These are phyloP conservation scores for Epizoanthus illoricatus DNA, from an alignment of 92 coral and sea anemone species.

Conservation along the genomic window DNA sequence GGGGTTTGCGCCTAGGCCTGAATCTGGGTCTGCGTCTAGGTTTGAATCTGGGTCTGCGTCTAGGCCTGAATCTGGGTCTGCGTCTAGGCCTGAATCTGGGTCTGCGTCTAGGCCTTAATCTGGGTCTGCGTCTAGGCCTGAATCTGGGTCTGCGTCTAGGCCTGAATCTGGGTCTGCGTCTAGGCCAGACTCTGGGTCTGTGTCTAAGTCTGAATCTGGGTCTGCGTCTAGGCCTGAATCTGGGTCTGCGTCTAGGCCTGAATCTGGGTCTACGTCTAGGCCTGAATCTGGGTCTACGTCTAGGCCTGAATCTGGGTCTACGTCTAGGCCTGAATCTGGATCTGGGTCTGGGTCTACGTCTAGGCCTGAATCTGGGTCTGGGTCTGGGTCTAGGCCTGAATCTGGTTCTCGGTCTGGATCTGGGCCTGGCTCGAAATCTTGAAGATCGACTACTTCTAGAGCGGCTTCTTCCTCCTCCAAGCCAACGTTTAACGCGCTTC, in stretches of 20 bases:
- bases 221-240: not conserved
- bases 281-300: not conserved
- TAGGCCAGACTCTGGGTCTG: not conserved
- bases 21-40: not conserved
- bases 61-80: not conserved
- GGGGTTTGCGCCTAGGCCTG: not conserved
- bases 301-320: not conserved
- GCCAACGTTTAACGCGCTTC: no score
- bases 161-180: not conserved
- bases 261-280: not conserved
- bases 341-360: not conserved
- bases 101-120: not conserved
- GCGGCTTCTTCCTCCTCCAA: no score
- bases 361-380: not conserved
- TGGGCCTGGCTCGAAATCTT: not conserved
- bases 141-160: not conserved
- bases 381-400: not conserved
- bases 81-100: not conserved
- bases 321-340: not conserved
- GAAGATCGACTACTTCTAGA: not conserved
- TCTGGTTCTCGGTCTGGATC: not conserved
- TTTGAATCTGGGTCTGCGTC: not conserved
- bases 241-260: not conserved
- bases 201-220: not conserved
- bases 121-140: not conserved